A percentile compares a stretch with the other conserved stretches of the same genome.
phyloP scores from a whole-genome alignment of 2,888 invertebrate species.

The Eupithecia inturbata region DNA sequence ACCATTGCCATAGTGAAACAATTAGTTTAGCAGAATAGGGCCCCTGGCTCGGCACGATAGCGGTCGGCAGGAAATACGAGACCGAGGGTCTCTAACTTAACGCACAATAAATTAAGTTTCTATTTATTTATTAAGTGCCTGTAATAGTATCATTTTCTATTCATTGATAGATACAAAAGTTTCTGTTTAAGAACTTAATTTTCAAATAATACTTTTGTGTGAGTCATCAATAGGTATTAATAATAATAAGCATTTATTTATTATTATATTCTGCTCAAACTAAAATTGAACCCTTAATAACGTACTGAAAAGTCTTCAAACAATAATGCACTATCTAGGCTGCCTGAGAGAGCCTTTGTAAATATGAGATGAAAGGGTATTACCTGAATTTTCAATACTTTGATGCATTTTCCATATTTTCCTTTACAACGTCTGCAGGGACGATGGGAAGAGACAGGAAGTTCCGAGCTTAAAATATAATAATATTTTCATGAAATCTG shows the following conservation, averaged over 20 bases:
- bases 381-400: constrained; percentile 9
- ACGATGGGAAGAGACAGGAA: background rate
- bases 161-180: background rate
- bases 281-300: background rate
- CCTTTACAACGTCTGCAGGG: constrained; percentile 20
- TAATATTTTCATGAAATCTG: background rate
- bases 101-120: background rate
- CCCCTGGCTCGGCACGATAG: background rate
- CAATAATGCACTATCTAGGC: constrained; percentile 1
- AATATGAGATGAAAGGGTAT: constrained; percentile 10
- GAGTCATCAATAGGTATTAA: background rate
- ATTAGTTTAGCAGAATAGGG: too few relatives aligned
- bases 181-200: background rate
- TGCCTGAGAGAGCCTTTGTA: constrained; percentile 1
- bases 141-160: background rate
- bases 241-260: too few relatives aligned
- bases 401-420: constrained; percentile 22
- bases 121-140: background rate
- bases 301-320: background rate
- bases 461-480: constrained; percentile 13
- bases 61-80: too few relatives aligned
- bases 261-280: background rate
- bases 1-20: too few relatives aligned
- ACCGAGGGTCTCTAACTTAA: too few relatives aligned
- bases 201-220: background rate